phyloP scores from a whole-genome alignment of 2,888 invertebrate species.

The Biston stratarius region DNA sequence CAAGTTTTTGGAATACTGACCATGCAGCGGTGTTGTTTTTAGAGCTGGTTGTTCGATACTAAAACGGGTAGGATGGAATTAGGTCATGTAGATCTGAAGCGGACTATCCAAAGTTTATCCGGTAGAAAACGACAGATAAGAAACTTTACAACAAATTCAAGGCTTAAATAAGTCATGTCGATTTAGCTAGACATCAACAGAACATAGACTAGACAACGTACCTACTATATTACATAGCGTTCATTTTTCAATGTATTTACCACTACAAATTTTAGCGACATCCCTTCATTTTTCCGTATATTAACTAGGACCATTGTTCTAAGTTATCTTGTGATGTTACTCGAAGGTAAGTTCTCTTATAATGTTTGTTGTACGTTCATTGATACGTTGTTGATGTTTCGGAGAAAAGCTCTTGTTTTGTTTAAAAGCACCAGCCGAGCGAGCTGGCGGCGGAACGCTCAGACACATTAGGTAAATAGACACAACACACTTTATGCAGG shows the following conservation, averaged over 20 bases:
- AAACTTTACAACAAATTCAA: too few relatives aligned
- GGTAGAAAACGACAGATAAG: too few relatives aligned
- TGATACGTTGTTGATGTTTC: slow-evolving; percentile 73
- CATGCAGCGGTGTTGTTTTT: too few relatives aligned
- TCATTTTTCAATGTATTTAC: neutral
- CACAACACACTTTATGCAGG: slow-evolving; percentile 51
- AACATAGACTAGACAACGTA: too few relatives aligned
- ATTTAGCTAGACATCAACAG: too few relatives aligned
- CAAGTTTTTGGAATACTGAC: too few relatives aligned
- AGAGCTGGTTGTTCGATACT: too few relatives aligned
- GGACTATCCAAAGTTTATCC: too few relatives aligned
- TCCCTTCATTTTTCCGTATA: neutral
- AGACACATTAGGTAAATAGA: slow-evolving; percentile 78
- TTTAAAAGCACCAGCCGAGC: slow-evolving; percentile 68
- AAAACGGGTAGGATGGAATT: too few relatives aligned
- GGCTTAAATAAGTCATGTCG: too few relatives aligned
- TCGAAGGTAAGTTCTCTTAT: neutral
- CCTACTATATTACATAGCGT: too few relatives aligned
- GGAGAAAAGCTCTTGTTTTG: slow-evolving; percentile 71
- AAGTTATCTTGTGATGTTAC: neutral
- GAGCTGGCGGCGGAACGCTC: slow-evolving; percentile 57
- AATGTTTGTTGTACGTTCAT: slow-evolving; percentile 50
- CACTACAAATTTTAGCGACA: neutral
- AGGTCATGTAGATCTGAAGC: too few relatives aligned
- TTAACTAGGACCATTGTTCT: neutral